Evolutionary conservation across 2,113 vertebrate species (phyloP).

Genomic region (Tinamus guttatus): DNA sequence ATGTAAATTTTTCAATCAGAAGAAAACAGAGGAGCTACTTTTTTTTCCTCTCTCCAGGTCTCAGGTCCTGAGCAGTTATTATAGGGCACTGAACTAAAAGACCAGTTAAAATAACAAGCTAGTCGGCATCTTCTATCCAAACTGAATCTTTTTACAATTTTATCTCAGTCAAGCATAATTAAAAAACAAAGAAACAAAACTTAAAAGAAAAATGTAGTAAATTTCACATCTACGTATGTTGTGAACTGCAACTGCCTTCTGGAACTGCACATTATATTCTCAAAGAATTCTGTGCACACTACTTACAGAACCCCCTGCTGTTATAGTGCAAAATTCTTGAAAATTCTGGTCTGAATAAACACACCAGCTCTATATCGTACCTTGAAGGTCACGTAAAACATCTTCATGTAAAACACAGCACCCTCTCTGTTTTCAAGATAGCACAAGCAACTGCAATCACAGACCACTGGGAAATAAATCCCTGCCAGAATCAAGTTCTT

Average conservation of each 20-base stretch:
- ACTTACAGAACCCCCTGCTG: neutral
- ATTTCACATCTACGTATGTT: neutral
- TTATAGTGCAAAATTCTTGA: neutral
- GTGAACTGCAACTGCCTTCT: neutral
- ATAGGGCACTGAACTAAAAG: neutral
- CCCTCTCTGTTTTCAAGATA: neutral
- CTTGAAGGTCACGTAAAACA: neutral
- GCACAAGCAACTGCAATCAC: neutral
- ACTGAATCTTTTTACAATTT: neutral
- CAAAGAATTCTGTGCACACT: neutral
- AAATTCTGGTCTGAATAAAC: neutral
- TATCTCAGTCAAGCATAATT: neutral
- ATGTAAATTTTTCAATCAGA: neutral
- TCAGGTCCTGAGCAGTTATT: neutral
- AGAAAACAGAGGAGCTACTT: neutral
- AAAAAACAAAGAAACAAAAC: neutral
- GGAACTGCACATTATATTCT: neutral
- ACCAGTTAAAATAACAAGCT: accelerated
- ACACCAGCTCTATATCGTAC: neutral
- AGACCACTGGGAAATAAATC: neutral
- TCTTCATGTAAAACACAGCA: neutral
- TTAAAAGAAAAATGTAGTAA: neutral
- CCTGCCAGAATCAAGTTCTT: neutral
- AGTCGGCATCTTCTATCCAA: neutral
- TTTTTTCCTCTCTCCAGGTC: neutral